phyloP scores from a whole-genome alignment of 2,888 invertebrate genomes.

The Eristalis arbustorum region DNA sequence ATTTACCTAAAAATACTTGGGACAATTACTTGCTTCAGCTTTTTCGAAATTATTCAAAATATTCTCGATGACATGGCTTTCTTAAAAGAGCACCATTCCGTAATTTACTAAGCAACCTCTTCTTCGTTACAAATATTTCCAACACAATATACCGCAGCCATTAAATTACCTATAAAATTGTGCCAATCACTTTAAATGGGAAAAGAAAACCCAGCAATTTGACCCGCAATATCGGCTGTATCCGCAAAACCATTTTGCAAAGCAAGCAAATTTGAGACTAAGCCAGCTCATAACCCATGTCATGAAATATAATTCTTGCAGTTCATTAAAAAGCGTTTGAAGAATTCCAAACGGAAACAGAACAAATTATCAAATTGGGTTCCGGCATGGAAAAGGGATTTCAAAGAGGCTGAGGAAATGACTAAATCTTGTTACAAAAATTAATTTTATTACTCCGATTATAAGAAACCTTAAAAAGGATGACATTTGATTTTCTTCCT shows the following conservation, averaged over 20 bases:
- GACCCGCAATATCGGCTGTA: too few species aligned
- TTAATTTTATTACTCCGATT: not conserved
- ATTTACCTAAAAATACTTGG: too few species aligned
- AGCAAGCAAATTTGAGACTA: not conserved
- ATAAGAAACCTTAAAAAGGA: not conserved
- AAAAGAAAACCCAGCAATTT: not conserved
- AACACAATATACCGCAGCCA: too few species aligned
- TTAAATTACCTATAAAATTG: too few species aligned
- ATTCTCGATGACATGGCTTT: too few species aligned
- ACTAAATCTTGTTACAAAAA: not conserved
- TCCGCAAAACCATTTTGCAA: not conserved
- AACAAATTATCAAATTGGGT: not conserved
- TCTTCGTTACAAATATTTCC: too few species aligned
- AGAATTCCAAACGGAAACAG: not conserved
- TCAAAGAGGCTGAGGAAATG: not conserved
- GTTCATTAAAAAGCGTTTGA: not conserved
- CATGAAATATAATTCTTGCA: not conserved
- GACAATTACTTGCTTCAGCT: too few species aligned
- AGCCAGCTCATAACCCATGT: not conserved
- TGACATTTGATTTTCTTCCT: not conserved
- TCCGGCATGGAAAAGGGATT: not conserved
- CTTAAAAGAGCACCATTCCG: too few species aligned
- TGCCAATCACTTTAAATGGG: too few species aligned
- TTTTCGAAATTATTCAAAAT: too few species aligned
- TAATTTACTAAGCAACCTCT: too few species aligned